Conservation (phyloP, 2,113 vertebrate species). For the Buteo buteo region DNA sequence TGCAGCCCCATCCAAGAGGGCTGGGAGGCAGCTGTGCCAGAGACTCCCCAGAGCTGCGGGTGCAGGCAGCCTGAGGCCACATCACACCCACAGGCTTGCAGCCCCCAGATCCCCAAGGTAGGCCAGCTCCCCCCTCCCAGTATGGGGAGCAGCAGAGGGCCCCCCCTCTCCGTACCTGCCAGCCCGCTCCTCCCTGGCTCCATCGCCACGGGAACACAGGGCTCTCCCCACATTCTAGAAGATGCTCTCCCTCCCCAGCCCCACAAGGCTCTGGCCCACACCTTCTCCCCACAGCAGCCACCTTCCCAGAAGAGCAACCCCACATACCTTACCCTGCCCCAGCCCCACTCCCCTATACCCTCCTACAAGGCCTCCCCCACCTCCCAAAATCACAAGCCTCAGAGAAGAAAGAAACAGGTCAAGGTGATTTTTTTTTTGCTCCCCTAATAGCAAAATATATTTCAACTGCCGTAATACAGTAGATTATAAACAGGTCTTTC, state of each 20-base stretch:
- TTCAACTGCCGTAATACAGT: conserved; percentile 42
- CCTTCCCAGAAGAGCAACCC: background rate
- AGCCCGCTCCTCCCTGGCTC: background rate
- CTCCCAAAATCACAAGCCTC: background rate
- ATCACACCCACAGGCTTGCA: background rate
- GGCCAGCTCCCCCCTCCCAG: too few species aligned
- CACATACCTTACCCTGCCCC: background rate
- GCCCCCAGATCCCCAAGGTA: too few species aligned
- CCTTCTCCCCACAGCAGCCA: background rate
- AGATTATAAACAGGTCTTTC: conserved; percentile 26
- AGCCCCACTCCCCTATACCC: background rate
- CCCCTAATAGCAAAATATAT: conserved; percentile 64
- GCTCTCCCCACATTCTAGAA: background rate
- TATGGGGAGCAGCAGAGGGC: background rate
- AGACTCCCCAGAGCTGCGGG: background rate
- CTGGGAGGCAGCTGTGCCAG: background rate
- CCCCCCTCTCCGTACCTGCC: rapidly evolving
- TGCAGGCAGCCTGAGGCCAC: background rate
- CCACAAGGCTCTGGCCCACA: background rate
- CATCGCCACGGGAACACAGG: background rate
- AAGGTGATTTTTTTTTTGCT: background rate
- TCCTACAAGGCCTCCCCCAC: background rate
- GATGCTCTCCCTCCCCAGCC: background rate
- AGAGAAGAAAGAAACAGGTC: background rate
- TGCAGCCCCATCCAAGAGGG: background rate